Percentiles rank a stretch among this genome's conserved stretches.
Conservation (phyloP, 2,888 invertebrate genomes). For the Lutraria lutraria region DNA sequence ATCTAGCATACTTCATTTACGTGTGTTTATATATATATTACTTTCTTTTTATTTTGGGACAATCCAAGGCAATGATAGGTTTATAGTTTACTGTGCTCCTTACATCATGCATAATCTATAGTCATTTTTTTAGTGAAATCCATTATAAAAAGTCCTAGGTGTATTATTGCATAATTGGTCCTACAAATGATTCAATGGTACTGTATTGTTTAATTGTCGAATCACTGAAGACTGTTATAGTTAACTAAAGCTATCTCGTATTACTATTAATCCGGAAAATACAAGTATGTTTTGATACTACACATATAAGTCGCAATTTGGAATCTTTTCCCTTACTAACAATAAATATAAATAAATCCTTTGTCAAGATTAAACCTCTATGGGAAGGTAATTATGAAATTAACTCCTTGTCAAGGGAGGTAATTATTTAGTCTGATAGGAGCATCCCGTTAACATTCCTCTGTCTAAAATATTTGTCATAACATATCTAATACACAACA, state of each 20-base stretch:
- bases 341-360: no score
- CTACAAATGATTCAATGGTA: not conserved
- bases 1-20: not conserved
- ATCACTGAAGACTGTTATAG: no score
- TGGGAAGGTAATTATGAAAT: not conserved
- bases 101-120: constrained; percentile 15
- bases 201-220: no score
- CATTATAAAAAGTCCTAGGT: not conserved
- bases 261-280: no score
- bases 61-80: not conserved
- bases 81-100: not conserved
- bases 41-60: not conserved
- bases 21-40: not conserved
- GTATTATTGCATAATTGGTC: not conserved
- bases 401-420: not conserved
- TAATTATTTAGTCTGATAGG: not conserved
- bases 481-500: not conserved
- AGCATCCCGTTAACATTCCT: not conserved
- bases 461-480: constrained; percentile 7
- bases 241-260: no score
- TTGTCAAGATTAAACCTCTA: no score
- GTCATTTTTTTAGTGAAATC: not conserved
- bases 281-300: no score
- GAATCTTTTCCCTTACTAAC: no score
- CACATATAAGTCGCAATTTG: no score